Evolutionary conservation across 2,797 vertebrate genomes (phyloP), one percentile per base, ranked within the genome.

Genomic region (Clarias platycephalus): DNA sequence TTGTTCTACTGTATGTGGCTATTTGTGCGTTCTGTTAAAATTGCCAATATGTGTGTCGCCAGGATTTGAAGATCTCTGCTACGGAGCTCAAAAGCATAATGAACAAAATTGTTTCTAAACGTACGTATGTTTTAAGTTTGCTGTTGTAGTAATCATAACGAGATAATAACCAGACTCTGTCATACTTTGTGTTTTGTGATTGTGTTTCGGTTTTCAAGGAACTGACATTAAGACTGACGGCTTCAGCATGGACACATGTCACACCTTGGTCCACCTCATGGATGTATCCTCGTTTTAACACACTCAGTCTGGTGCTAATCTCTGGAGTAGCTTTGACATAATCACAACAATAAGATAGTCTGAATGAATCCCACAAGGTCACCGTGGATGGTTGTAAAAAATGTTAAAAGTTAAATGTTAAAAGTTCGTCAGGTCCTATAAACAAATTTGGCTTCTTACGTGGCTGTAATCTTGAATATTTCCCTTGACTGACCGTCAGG

Each of bases 231-330:
- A 96, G 89, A 96, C 96, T 0, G 92, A 94, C 24, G 96, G 96
- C 78, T 97, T 98, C 90, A 92, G 91, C 88, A 67, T 95, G 87
- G 95, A 95, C 9, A 98, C 97, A 60, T 96, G 95, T 92, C 94
- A 95, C 66, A 88, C 95, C 78, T 96, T 97, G 95, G 93, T 98
- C 89, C 95, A 96, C 92, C 94, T 98, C 87, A 93, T 97, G 95
- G 97, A 97, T 24, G 96, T 97, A 97, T 98, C 97, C 95, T 97
- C 1, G 9, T 78, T 57, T 15, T 79, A 26, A 9, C 15, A 2
- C 34, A 57, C 16, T 6, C 74, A 7, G 18, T 58, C 5, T 76
- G 34, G 3, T 9, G 53, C 26, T 24, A 24, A 74, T 74, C 7
- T 72, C 13, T 0, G 5, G 44, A 5, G 22, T 18, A 20, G 26